A percentile compares a stretch with the other conserved stretches of the same genome.
These are phyloP conservation scores for Luperina nickerlii DNA, from an alignment of 2,888 invertebrate species.

Conservation along the genomic window DNA sequence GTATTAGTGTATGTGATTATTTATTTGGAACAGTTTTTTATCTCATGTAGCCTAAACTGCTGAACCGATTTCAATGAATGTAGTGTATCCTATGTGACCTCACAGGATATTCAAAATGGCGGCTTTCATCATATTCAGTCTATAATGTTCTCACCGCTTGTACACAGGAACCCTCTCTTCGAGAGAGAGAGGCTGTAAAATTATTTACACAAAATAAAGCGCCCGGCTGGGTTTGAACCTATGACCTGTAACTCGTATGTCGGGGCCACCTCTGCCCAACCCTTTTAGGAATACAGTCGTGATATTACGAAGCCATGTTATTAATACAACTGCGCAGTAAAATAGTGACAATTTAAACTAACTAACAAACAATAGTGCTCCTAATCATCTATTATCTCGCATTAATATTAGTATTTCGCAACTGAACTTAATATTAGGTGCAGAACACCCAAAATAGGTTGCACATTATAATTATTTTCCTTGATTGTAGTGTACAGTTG, in stretches of 20 bases:
- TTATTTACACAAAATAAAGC: too few species aligned
- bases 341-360: conserved; percentile 1
- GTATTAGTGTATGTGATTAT: neutral
- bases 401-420: too few species aligned
- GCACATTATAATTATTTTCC: conserved; percentile 39
- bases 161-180: neutral
- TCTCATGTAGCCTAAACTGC: neutral
- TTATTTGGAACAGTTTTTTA: neutral
- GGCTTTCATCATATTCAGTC: neutral
- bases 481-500: conserved; percentile 37
- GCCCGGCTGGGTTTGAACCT: neutral
- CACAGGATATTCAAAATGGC: neutral
- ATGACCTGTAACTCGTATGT: neutral
- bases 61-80: neutral
- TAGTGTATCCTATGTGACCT: neutral
- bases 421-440: conserved; percentile 12
- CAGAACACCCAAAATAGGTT: conserved; percentile 36
- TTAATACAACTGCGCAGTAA: neutral
- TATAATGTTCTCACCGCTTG: neutral
- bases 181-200: neutral
- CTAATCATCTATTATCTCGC: too few species aligned
- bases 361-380: neutral
- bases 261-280: too few species aligned
- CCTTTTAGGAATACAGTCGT: too few species aligned
- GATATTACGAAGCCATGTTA: neutral